Evolutionary conservation across 1,140 invertebrate species (phyloP).

Genomic region (Archivesica marissinica): DNA sequence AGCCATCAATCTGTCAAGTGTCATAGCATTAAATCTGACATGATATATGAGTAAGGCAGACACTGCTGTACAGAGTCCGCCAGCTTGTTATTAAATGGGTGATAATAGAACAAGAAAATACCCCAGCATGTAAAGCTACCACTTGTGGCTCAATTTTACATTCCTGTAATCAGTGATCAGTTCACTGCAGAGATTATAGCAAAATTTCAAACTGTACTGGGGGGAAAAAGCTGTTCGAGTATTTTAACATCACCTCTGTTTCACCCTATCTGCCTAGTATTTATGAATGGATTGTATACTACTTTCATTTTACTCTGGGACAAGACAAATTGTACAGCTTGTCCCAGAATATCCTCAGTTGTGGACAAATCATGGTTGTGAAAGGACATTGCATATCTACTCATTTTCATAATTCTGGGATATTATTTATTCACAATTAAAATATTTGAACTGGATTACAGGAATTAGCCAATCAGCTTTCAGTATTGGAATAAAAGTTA

Average conservation of each 20-base stretch:
- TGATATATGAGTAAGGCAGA: slow-evolving; percentile 78
- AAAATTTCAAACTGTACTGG: background rate
- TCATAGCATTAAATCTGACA: slow-evolving; percentile 79
- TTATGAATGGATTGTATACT: slow-evolving; percentile 64
- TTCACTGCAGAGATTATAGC: slow-evolving; percentile 1
- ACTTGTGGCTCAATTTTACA: slow-evolving; percentile 50
- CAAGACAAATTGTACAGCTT: slow-evolving; percentile 40
- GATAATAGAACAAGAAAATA: slow-evolving; percentile 62
- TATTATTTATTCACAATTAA: background rate
- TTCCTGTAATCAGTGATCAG: slow-evolving; percentile 26
- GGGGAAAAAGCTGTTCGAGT: background rate
- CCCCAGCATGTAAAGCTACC: slow-evolving; percentile 46
- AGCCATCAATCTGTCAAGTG: slow-evolving; percentile 81
- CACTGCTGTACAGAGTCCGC: slow-evolving; percentile 73
- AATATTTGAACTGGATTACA: slow-evolving; percentile 34
- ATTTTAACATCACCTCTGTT: slow-evolving; percentile 33
- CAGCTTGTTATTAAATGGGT: slow-evolving; percentile 58
- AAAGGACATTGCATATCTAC: slow-evolving; percentile 8
- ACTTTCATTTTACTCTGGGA: slow-evolving; percentile 63
- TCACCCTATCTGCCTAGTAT: slow-evolving; percentile 44
- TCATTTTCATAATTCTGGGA: slow-evolving; percentile 48
- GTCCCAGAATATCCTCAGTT: slow-evolving; percentile 49
- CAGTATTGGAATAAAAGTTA: slow-evolving; percentile 34
- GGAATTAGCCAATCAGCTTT: slow-evolving; percentile 7
- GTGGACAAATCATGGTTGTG: slow-evolving; percentile 44